Percentiles rank a stretch among this genome's conserved stretches.
phyloP scores from a whole-genome alignment of 1,140 invertebrate species.

The Melanaphis sacchari region DNA sequence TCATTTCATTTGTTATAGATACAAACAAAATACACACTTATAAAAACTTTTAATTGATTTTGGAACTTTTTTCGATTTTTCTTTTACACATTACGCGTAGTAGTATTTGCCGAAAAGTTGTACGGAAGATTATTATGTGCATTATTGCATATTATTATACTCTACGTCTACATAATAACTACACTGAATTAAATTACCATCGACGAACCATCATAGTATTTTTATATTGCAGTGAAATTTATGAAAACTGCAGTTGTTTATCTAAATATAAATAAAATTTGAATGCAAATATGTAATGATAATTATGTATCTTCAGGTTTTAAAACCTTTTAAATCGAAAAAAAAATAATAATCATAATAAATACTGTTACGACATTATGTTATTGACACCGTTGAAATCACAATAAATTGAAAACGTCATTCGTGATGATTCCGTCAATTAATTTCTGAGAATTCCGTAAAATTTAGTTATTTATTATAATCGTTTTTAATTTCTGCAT shows the following conservation, averaged over 20 bases:
- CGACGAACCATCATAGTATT: neutral
- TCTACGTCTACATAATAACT: neutral
- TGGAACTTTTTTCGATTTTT: neutral
- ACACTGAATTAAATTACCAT: neutral
- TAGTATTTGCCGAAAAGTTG: neutral
- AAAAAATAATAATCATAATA: neutral
- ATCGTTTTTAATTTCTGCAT: neutral
- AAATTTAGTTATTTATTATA: neutral
- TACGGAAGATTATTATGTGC: neutral
- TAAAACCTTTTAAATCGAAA: neutral
- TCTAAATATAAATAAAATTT: neutral
- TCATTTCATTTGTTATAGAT: neutral
- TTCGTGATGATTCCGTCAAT: too few species aligned
- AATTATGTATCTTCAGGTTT: neutral
- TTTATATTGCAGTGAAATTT: neutral
- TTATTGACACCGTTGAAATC: neutral
- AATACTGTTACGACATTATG: neutral
- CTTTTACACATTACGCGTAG: neutral
- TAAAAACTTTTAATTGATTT: constrained; percentile 17
- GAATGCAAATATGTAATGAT: neutral
- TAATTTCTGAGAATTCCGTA: too few species aligned
- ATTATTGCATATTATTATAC: neutral
- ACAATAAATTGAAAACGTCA: neutral
- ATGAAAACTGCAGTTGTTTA: neutral
- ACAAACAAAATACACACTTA: neutral